Evolutionary conservation across 2,113 vertebrate species (phyloP).

Genomic region (Myrmecobius fasciatus): DNA sequence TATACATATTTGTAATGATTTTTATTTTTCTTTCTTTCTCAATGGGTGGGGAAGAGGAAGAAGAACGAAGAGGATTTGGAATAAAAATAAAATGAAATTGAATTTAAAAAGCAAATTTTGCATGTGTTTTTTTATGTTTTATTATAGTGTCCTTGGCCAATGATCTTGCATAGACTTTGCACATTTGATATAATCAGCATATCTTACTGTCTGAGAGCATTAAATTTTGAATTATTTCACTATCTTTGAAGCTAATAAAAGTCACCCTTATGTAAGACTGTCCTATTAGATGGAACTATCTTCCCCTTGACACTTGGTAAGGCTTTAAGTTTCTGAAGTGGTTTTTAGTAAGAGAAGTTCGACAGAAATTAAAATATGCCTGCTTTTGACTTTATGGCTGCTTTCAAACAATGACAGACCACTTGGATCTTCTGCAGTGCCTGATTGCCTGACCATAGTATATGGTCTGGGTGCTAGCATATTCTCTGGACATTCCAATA

Average conservation of each 20-base stretch:
- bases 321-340: background rate
- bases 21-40: background rate
- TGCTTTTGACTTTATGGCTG: slow-evolving; percentile 22
- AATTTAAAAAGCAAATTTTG: background rate
- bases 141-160: background rate
- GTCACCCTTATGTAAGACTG: slow-evolving; percentile 22
- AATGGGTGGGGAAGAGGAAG: background rate
- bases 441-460: background rate
- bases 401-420: background rate
- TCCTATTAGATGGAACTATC: background rate
- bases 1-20: background rate
- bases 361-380: background rate
- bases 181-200: slow-evolving; percentile 41
- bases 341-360: slow-evolving; percentile 6
- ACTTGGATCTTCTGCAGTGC: background rate
- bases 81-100: background rate
- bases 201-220: background rate
- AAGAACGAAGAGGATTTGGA: background rate
- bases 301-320: slow-evolving; percentile 43
- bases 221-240: slow-evolving; percentile 19
- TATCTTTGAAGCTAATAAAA: slow-evolving; percentile 18
- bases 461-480: background rate
- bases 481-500: background rate
- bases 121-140: background rate
- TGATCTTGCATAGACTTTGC: background rate